A percentile compares a stretch with the other conserved stretches of the same genome.
These are phyloP conservation scores for Agonopterix alstromeriana DNA, from an alignment of 2,888 invertebrate genomes.

Conservation along the genomic window DNA sequence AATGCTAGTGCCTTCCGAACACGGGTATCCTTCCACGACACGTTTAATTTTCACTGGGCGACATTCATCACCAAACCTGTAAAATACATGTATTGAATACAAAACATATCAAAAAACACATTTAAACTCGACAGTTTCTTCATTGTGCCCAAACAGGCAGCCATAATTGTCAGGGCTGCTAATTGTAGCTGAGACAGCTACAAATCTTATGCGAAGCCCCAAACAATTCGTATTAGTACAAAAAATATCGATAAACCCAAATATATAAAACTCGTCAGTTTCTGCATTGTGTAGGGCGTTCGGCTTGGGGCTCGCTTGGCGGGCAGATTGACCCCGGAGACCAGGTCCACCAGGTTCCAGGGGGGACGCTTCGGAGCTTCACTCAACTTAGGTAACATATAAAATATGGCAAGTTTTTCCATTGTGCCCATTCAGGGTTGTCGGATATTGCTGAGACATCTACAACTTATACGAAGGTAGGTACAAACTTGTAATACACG, in stretches of 20 bases:
- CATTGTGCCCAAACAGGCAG: constrained; percentile 81
- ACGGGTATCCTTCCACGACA: constrained; percentile 83
- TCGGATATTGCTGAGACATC: too few relatives aligned
- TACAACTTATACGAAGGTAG: background rate
- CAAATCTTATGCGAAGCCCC: constrained; percentile 73
- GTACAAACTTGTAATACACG: constrained; percentile 69
- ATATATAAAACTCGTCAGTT: too few relatives aligned
- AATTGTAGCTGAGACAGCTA: constrained; percentile 88
- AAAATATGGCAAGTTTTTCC: too few relatives aligned
- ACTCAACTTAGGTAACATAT: constrained; percentile 33
- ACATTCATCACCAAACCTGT: constrained; percentile 82
- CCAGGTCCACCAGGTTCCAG: too few relatives aligned
- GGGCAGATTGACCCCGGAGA: too few relatives aligned
- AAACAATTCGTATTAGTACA: constrained; percentile 6
- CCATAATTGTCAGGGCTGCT: constrained; percentile 86
- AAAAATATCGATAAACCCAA: too few relatives aligned
- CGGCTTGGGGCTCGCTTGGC: too few relatives aligned
- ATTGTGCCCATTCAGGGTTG: constrained; percentile 38
- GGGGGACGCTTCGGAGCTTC: too few relatives aligned
- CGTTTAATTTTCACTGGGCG: constrained; percentile 85
- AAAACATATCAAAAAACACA: too few relatives aligned
- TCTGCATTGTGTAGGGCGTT: too few relatives aligned
- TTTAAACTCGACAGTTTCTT: too few relatives aligned
- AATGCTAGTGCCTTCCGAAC: constrained; percentile 70
- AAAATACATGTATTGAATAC: constrained; percentile 4